Conservation (phyloP, 2,113 vertebrate genomes). For the Lipophrys pholis region DNA sequence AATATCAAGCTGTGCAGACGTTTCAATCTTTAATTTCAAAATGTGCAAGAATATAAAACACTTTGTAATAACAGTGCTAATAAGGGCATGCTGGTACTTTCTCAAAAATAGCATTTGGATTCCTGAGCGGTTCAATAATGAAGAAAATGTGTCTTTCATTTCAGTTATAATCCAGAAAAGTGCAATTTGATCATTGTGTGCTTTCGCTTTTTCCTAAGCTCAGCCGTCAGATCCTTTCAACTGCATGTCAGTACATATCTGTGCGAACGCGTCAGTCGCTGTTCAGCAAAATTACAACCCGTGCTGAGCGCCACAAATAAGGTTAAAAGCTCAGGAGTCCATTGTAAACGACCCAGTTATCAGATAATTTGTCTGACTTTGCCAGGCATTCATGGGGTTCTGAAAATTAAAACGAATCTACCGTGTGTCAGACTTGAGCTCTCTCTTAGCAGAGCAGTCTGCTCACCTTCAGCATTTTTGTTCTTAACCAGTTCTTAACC, state of each 20-base stretch:
- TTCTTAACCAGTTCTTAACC: no score
- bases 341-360: slow-evolving; percentile 1
- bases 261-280: no score
- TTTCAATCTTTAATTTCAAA: background rate
- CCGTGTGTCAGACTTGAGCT: no score
- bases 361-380: background rate
- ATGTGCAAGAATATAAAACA: background rate
- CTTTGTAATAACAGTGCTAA: background rate
- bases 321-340: background rate
- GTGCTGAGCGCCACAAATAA: background rate
- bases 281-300: no score
- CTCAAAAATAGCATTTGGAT: background rate
- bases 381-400: background rate
- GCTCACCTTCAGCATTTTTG: no score
- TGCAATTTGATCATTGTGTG: no score
- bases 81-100: background rate
- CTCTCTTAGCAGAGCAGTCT: no score
- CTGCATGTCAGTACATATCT: no score
- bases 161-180: no score
- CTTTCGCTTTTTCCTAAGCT: no score
- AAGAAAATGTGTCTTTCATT: background rate
- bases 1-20: no score
- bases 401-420: background rate
- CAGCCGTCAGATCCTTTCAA: no score
- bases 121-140: background rate